Evolutionary conservation across 1,140 invertebrate genomes (phyloP), one percentile per base, ranked within the genome.

Genomic region (Mya arenaria): DNA sequence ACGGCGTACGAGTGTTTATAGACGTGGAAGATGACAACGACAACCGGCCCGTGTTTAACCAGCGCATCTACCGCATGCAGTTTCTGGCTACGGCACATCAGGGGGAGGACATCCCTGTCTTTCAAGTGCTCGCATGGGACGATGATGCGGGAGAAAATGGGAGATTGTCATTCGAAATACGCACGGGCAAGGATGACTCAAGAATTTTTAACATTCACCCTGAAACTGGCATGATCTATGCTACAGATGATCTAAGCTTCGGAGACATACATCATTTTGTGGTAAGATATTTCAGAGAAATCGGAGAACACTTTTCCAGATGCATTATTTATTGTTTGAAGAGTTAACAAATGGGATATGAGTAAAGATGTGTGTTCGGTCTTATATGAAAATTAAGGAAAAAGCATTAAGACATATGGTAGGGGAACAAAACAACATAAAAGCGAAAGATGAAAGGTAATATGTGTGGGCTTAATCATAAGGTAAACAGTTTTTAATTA

Each of bases 1-100:
- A 97, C 4, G 96, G 96, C 4, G 97, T 97, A 17, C 95, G 96
- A 80, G 96, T 99, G 39, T 95, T 97, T 32, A 95, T 99, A 52
- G 94, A 95, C 71, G 95, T 99, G 10, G 93, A 94, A 28, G 97
- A 98, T 92, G 93, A 96, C 77, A 98, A 98, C 93, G 97, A 98
- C 82, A 87, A 91, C 37, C 90, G 92, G 85, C 94, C 91, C 95
- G 97, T 95, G 85, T 98, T 98, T 92, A 95, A 96, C 85, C 95
- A 97, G 88, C 94, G 95, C 69, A 95, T 96, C 84, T 97, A 97
- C 92, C 95, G 96, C 84, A 94, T 98, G 72, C 95, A 95, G 88
- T 95, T 97, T 84, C 96, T 96, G 19, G 95, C 77, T 23, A 66
- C 85, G 10, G 52, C 72, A 34, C 69, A 78, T 23, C 85, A 73